Evolutionary conservation across 1,140 invertebrate species (phyloP), one percentile per base, ranked within the genome.

Genomic region (Brachionus manjavacas): DNA sequence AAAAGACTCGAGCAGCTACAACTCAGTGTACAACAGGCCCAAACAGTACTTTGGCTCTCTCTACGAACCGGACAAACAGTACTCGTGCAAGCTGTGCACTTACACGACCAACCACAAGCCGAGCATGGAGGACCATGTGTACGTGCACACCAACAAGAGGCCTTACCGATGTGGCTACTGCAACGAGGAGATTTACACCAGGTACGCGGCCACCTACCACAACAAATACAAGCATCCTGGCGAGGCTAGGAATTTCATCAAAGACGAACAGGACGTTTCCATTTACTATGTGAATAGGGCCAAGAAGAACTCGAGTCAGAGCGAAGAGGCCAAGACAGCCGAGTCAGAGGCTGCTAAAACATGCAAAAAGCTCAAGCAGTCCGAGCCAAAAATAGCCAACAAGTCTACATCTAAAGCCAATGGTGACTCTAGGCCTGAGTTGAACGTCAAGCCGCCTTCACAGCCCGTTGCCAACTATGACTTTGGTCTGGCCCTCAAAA

Each of bases 61-160:
- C 11, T 84, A 84, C 41, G 83, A 84, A 41, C 83, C 83, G 0
- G 83, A 84, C 16, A 84, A 84, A 76, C 83, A 84, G 46, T 84
- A 84, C 72, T 70, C 83, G 31, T 84, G 83, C 31, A 72, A 39
- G n/a, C 41, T 84, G 39, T 84, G 83, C 39, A 66, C 83, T 1
- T 84, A 84, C 41, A 84, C 83, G 2, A 84, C 83, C 7, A 84
- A 84, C 52, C 83, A 84, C 41, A 64, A 64, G 23, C 83, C 83
- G 8, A 84, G 83, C 55, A 84, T 84, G 83, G 83, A 84, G 16
- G 83, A 84, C 25, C 83, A 84, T 55, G 83, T 84, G 14, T 84
- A 66, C 60, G 68, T 84, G 11, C 83, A 84, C 35, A 84, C 68
- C 3, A 74, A 84, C 41, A 46, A 66, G 31, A n/a, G 83, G 41